Evolutionary conservation across 2,797 vertebrate species (phyloP).

Genomic region (Bradypus variegatus): DNA sequence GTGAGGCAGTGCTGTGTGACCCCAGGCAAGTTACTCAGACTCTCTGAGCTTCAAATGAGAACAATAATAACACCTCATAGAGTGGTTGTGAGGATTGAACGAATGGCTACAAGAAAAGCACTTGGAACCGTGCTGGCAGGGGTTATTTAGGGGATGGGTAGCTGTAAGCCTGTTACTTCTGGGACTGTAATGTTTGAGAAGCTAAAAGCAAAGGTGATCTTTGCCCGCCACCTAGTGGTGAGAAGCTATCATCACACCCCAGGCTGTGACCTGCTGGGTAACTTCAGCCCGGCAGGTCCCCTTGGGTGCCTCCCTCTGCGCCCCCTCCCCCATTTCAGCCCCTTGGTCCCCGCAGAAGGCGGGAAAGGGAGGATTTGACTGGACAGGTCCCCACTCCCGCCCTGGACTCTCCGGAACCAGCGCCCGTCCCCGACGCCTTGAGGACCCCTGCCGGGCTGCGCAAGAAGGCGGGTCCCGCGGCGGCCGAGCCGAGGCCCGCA

Average conservation of each 20-base stretch:
- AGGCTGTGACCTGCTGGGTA: rapidly evolving
- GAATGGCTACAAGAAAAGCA: neutral
- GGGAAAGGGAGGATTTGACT: too few relatives aligned
- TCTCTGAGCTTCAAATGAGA: neutral
- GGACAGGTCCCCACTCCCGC: neutral
- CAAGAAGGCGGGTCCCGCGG: neutral
- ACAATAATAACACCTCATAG: neutral
- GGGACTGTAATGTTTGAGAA: neutral
- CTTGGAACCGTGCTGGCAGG: rapidly evolving
- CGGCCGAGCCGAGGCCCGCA: neutral
- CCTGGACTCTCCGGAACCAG: neutral
- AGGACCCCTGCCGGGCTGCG: neutral
- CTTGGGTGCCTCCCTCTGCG: rapidly evolving
- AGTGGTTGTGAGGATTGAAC: neutral
- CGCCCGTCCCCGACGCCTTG: neutral
- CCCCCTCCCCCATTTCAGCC: rapidly evolving
- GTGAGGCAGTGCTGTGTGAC: neutral
- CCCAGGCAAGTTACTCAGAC: neutral
- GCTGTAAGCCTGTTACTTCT: too few relatives aligned
- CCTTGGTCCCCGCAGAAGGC: neutral
- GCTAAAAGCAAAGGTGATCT: neutral
- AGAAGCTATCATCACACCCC: neutral
- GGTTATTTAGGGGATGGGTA: too few relatives aligned
- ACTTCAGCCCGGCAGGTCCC: neutral
- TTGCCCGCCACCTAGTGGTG: constrained; percentile 18